Evolutionary conservation across 2,797 vertebrate species (phyloP), one percentile per base, ranked within the genome.

Genomic region (Centropyge bicolor): DNA sequence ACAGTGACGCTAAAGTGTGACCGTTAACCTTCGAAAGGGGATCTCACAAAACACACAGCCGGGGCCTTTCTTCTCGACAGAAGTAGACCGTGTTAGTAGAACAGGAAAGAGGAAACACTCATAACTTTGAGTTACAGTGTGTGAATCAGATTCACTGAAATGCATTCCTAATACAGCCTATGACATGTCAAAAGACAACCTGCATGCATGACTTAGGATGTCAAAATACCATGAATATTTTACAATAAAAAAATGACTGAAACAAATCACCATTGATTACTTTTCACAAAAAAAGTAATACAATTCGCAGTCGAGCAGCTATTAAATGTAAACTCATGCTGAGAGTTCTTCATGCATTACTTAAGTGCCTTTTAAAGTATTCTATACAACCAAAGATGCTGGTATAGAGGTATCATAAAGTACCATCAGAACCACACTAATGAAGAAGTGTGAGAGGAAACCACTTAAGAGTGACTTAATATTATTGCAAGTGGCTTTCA

Each of bases 51-150:
- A 78, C 55, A 78, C 55, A 78, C 54, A 27, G 1, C 6, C 48
- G 22, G 22, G 90, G 92, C 68, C 86, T 92, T 75, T 91, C 92
- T 93, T 93, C 89, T 59, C 13, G 43, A 80, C n/a, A 83, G 86
- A 92, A 92, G 92, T 83, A 83, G 91, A 87, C 90, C 82, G 2
- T 83, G 78, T 95, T 93, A 95, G 92, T 92, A 76, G 52, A 55
- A 24, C 38, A 65, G 11, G 71, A 83, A 70, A 80, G 17, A 51
- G n/a, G 46, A 63, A n/a, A 77, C n/a, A 82, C 51, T 38, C 16
- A 14, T 3, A 65, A 69, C 45, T 35, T 12, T 11, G 17, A 41
- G 52, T 56, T 75, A 89, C 69, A 86, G 24, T 36, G 24, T 69
- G 62, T 56, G n/a, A 68, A 35, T 56, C 10, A 57, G 9, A 74